Evolutionary conservation across 2,888 invertebrate genomes (phyloP).

Genomic region (Macrophya annulata): DNA sequence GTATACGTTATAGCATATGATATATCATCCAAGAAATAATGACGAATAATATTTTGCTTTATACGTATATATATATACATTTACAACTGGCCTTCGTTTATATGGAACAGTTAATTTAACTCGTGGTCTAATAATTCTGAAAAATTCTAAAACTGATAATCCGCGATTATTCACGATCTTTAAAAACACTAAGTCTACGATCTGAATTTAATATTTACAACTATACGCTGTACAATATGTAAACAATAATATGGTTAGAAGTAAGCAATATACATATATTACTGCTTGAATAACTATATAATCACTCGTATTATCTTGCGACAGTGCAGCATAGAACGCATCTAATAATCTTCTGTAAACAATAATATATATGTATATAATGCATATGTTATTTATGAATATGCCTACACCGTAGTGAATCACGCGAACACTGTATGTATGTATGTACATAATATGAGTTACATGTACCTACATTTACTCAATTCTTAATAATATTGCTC

Average conservation of each 20-base stretch:
- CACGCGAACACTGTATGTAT: not conserved
- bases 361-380: not conserved
- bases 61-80: not conserved
- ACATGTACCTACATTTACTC: not conserved
- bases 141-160: not conserved
- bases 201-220: not conserved
- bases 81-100: not conserved
- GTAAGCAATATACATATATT: not conserved
- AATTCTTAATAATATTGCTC: conserved; percentile 8
- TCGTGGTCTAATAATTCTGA: not conserved
- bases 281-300: conserved; percentile 18
- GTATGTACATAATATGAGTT: not conserved
- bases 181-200: not conserved
- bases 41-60: not conserved
- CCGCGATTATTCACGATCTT: not conserved
- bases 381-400: not conserved
- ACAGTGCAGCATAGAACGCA: not conserved
- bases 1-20: not conserved
- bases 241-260: conserved; percentile 8
- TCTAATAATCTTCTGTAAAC: conserved; percentile 40
- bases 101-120: not conserved
- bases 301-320: too few species aligned
- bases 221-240: not conserved
- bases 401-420: not conserved
- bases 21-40: not conserved